Conservation (phyloP, 1,140 invertebrate genomes). For the Apocrypta bakeri region DNA sequence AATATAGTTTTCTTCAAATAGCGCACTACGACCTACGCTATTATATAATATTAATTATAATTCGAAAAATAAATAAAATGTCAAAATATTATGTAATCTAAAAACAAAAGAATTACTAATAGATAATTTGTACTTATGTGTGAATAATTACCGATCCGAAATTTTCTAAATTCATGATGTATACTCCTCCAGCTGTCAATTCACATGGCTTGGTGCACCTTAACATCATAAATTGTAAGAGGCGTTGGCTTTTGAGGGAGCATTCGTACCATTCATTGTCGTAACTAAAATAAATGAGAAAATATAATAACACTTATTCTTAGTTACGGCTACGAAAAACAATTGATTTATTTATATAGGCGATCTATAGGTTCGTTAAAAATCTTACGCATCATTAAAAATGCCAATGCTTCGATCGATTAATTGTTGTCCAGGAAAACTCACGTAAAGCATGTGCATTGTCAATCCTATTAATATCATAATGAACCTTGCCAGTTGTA, state of each 20-base stretch:
- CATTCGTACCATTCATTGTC: slow-evolving; percentile 17
- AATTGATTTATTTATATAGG: too few species aligned
- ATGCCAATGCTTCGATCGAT: not conserved
- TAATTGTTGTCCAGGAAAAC: not conserved
- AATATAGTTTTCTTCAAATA: too few species aligned
- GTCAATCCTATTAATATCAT: not conserved
- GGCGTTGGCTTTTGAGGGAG: not conserved
- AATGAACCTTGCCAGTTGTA: not conserved
- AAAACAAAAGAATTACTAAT: too few species aligned
- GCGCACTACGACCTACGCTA: too few species aligned
- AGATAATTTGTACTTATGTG: too few species aligned
- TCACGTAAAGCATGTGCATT: slow-evolving; percentile 1
- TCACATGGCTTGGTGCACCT: not conserved
- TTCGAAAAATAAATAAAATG: too few species aligned
- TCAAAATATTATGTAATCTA: too few species aligned
- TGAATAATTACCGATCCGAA: not conserved
- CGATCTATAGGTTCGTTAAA: too few species aligned
- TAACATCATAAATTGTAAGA: not conserved
- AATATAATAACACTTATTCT: not conserved
- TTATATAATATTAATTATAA: too few species aligned
- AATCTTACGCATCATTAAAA: not conserved
- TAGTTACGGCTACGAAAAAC: not conserved
- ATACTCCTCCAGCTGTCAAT: not conserved
- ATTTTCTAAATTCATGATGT: slow-evolving; percentile 6
- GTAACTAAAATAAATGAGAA: slow-evolving; percentile 4